Evolutionary conservation across 1,140 invertebrate species (phyloP), one percentile per base, ranked within the genome.

Genomic region (Drosophila nebulosa): DNA sequence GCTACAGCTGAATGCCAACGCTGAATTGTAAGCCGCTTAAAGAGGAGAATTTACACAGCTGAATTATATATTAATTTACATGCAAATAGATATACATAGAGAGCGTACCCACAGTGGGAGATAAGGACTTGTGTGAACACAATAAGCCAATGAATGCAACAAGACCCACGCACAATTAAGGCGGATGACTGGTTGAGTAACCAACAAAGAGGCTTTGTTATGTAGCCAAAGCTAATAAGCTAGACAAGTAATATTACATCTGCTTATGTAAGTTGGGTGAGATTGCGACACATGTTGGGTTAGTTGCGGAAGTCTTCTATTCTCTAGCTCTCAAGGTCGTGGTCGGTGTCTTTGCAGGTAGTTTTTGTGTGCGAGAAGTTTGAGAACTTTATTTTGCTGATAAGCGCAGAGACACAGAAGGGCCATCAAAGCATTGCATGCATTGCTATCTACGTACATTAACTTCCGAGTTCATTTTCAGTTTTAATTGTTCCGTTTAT

Each of bases 401-500:
- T 75, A 75, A 71, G 67, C 56, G 22, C 30, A n/a, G n/a, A n/a
- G n/a, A 50, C 63, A 59, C 63, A 26, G 26, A 68, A 57, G 74
- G 27, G 39, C 60, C 63, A 68, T 72, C 60, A 72, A 62, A 63
- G 57, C 35, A n/a, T n/a, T n/a, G n/a, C n/a, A n/a, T 65, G 60
- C 63, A 56, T 61, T 50, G 39, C 1, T 46, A 21, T 46, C 53
- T 74, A 53, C 70, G 58, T 50, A 57, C 32, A 64, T 75, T 59
- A 66, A 27, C 36, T 26, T 9, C 2, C 50, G 36, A 60, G 59
- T 76, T 71, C 73, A 58, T 64, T 78, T 73, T 65, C 69, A 58
- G 30, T 77, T 88, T 64, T 75, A 86, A 86, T 83, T 78, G 81
- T 72, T 63, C 64, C 65, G 14, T 42, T 88, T 86, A 88, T 88